Conservation (phyloP, 2,113 vertebrate species). For the Halichoerus grypus region DNA sequence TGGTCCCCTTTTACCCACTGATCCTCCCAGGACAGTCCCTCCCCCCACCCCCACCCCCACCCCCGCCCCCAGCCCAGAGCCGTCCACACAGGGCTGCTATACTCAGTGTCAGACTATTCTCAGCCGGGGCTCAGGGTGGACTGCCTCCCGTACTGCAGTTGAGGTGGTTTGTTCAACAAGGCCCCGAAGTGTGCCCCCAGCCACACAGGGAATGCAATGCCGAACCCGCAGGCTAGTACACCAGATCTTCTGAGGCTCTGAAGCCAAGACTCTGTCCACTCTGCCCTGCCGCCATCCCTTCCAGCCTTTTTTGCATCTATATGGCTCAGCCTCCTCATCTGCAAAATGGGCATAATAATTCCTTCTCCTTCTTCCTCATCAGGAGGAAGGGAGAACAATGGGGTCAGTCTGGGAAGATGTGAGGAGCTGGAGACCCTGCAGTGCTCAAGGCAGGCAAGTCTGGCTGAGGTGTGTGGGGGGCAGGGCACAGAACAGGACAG, state of each 20-base stretch:
- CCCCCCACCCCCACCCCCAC: not conserved
- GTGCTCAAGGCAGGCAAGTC: not conserved
- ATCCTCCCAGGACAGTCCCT: not conserved
- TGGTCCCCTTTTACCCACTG: not conserved
- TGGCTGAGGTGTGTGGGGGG: not conserved
- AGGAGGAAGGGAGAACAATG: not conserved
- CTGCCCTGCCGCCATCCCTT: not conserved
- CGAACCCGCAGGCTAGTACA: not conserved
- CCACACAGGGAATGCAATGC: not conserved
- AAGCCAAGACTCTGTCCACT: not conserved
- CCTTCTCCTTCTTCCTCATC: not conserved
- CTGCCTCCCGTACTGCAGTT: not conserved
- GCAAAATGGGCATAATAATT: not conserved
- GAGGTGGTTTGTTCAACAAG: not conserved
- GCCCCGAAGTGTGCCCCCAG: not conserved
- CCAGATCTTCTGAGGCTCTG: not conserved
- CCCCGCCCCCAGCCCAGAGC: not conserved
- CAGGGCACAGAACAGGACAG: not conserved
- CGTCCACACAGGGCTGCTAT: not conserved
- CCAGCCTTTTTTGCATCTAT: not conserved
- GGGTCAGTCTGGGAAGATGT: not conserved
- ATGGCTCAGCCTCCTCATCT: conserved; percentile 24
- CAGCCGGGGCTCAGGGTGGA: not conserved
- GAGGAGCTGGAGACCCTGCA: not conserved
- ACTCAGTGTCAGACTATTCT: not conserved